Evolutionary conservation across 2,113 vertebrate species (phyloP).

Genomic region (Pardalotus punctatus): DNA sequence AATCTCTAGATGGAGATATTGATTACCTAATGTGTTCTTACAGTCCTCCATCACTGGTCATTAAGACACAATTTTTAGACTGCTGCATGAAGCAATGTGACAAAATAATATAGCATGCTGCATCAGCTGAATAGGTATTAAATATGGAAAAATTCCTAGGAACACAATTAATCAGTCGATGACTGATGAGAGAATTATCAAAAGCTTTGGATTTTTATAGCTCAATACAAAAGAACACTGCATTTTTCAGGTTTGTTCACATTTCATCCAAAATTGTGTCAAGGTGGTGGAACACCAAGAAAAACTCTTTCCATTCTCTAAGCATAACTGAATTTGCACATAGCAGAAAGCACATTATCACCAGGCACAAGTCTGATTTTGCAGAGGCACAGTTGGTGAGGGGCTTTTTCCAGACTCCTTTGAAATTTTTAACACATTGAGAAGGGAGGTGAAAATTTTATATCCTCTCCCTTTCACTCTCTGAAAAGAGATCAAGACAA

Average conservation of each 20-base stretch:
- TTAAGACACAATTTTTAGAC: background rate
- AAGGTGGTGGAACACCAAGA: background rate
- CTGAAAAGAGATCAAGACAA: background rate
- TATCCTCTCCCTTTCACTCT: background rate
- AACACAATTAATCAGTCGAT: background rate
- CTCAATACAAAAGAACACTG: accelerated
- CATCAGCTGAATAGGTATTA: background rate
- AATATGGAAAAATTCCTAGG: background rate
- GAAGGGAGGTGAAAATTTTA: background rate
- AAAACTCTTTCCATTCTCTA: background rate
- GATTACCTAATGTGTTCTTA: background rate
- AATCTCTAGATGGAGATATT: background rate
- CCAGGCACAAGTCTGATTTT: background rate
- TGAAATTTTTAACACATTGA: background rate
- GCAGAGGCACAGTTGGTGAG: background rate
- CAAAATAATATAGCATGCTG: background rate
- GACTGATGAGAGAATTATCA: background rate
- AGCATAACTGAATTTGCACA: background rate
- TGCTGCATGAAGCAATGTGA: background rate
- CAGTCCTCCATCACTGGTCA: background rate
- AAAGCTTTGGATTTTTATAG: background rate
- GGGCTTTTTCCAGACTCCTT: background rate
- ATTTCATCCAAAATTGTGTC: background rate
- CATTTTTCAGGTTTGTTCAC: background rate
- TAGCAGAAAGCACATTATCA: background rate